Percentiles rank a stretch among this genome's conserved stretches.
Conservation (phyloP, 2,888 invertebrate genomes). For the Lasius fuliginosus region DNA sequence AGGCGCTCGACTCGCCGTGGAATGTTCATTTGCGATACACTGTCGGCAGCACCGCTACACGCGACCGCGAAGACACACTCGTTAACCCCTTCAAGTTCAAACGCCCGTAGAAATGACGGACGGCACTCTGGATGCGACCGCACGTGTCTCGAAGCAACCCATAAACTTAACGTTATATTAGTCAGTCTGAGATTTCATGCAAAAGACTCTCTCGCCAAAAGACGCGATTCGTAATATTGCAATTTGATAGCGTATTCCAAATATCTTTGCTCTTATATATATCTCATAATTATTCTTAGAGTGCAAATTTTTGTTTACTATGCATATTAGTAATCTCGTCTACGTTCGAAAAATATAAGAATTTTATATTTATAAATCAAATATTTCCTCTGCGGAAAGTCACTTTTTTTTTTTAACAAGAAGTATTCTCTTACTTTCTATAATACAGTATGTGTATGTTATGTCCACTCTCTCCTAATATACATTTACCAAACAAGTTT, state of each 20-base stretch:
- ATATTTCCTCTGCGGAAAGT: neutral
- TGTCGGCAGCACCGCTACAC: constrained; percentile 46
- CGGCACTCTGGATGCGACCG: constrained; percentile 25
- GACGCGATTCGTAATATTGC: neutral
- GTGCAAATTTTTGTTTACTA: neutral
- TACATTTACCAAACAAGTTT: neutral
- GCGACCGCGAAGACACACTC: constrained; percentile 40
- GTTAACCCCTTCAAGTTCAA: constrained; percentile 51
- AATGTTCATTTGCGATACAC: constrained; percentile 53
- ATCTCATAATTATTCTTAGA: neutral
- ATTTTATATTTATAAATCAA: constrained; percentile 17
- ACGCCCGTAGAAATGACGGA: constrained; percentile 32
- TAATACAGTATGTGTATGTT: neutral
- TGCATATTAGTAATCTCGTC: neutral
- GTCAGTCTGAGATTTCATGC: constrained; percentile 3
- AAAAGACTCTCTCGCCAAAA: neutral
- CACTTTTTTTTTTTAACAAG: neutral
- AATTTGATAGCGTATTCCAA: neutral
- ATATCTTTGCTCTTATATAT: neutral
- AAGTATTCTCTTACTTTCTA: constrained; percentile 13
- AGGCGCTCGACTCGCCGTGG: constrained; percentile 31
- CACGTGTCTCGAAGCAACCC: constrained; percentile 25
- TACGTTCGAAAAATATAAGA: neutral
- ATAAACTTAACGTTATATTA: constrained; percentile 22
- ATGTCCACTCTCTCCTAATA: constrained; percentile 32